Conservation (phyloP, 1,140 invertebrate genomes). For the Archegozetes longisetosus region DNA sequence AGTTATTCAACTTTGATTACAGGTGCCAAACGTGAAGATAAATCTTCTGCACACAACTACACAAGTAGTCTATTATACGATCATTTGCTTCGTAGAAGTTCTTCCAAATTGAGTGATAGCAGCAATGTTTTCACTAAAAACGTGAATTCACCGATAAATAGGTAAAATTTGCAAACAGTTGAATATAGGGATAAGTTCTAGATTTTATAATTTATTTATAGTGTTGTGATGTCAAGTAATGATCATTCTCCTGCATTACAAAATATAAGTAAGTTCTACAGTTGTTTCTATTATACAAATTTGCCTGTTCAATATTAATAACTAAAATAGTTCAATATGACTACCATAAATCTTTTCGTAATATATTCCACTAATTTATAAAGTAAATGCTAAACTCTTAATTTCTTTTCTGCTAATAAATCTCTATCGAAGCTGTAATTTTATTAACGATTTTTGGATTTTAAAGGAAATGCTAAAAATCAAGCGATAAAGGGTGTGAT, state of each 20-base stretch:
- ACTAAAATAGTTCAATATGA: no score
- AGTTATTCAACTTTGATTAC: background rate
- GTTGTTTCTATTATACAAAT: background rate
- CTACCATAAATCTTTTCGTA: no score
- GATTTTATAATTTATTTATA: background rate
- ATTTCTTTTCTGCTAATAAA: no score
- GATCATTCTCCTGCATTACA: background rate
- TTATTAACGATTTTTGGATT: no score
- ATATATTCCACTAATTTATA: no score
- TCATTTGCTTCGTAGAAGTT: background rate
- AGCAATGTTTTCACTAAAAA: background rate
- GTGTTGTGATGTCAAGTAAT: background rate
- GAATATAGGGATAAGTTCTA: no score
- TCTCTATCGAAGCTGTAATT: no score
- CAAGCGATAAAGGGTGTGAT: no score
- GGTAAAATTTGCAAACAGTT: no score
- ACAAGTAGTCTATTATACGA: background rate
- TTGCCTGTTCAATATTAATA: no score
- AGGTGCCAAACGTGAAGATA: background rate
- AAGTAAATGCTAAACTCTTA: no score
- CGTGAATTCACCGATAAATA: background rate
- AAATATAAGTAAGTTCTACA: background rate
- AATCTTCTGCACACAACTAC: background rate
- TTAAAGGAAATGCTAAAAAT: no score
- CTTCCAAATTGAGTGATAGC: background rate